Evolutionary conservation across 2,797 vertebrate genomes (phyloP).

Genomic region (Vespertilio murinus): DNA sequence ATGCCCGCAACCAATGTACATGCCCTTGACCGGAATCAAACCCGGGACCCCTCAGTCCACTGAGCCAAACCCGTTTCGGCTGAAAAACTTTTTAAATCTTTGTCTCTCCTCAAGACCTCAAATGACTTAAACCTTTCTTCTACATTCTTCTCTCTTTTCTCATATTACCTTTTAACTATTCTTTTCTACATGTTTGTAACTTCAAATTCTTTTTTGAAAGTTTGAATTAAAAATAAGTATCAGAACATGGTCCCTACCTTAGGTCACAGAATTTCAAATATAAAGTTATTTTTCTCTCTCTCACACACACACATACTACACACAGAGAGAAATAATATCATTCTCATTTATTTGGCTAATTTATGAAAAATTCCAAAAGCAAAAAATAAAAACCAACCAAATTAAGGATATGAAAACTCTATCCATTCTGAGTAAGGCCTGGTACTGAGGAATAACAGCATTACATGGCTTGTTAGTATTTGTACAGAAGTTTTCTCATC

Average conservation of each 20-base stretch:
- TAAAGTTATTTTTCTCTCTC: not conserved
- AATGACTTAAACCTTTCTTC: slow-evolving; percentile 1
- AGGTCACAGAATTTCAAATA: slow-evolving; percentile 33
- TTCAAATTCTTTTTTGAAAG: slow-evolving; percentile 50
- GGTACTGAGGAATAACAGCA: slow-evolving; percentile 93
- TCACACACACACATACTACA: not conserved
- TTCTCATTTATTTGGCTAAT: slow-evolving; percentile 32
- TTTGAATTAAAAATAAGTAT: slow-evolving; percentile 16
- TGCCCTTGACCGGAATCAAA: too few species aligned
- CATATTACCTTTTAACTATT: slow-evolving; percentile 26
- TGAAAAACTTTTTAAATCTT: slow-evolving; percentile 9
- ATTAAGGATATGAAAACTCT: slow-evolving; percentile 83
- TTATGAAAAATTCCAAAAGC: slow-evolving; percentile 2
- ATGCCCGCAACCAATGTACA: too few species aligned
- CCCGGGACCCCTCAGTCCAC: too few species aligned
- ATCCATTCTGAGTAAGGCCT: slow-evolving; percentile 94
- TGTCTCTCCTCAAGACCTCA: not conserved
- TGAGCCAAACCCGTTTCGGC: too few species aligned
- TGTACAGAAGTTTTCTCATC: slow-evolving; percentile 90
- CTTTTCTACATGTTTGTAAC: slow-evolving; percentile 5
- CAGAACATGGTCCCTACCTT: slow-evolving; percentile 30
- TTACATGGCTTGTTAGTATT: slow-evolving; percentile 91
- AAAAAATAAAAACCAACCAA: not conserved
- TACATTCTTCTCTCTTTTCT: slow-evolving; percentile 10
- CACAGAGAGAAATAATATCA: not conserved